These are phyloP conservation scores for Gonioctena quinquepunctata DNA, from an alignment of 1,140 invertebrate genomes.

Conservation along the genomic window DNA sequence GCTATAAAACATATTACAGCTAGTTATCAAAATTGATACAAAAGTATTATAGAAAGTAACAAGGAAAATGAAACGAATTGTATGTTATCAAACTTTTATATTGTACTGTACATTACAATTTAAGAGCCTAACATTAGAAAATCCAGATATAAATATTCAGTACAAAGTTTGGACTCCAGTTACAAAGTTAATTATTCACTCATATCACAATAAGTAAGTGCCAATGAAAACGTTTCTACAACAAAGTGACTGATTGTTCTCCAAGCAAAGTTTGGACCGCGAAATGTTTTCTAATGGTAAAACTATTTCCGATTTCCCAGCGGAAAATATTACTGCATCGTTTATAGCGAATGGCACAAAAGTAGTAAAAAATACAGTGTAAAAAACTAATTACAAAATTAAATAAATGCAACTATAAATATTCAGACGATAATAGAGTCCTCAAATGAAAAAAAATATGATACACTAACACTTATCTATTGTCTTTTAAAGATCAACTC, in stretches of 20 bases:
- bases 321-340: background rate
- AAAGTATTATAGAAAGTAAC: too few species aligned
- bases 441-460: conserved; percentile 26
- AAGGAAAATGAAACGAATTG: background rate
- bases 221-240: conserved; percentile 13
- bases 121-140: conserved; percentile 24
- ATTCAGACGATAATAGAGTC: conserved; percentile 24
- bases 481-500: conserved; percentile 39
- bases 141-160: conserved; percentile 33
- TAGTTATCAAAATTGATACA: too few species aligned
- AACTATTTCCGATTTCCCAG: background rate
- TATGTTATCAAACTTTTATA: conserved; percentile 21
- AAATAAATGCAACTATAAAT: conserved; percentile 29
- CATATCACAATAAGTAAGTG: conserved; percentile 32
- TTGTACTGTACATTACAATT: conserved; percentile 30
- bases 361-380: conserved; percentile 26
- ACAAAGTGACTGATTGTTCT: background rate
- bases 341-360: conserved; percentile 44
- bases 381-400: conserved; percentile 30
- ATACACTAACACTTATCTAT: conserved; percentile 39
- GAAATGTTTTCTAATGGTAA: background rate
- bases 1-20: too few species aligned
- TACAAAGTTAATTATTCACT: conserved; percentile 23
- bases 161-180: conserved; percentile 30
- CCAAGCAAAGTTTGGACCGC: background rate